Conservation (phyloP, 2,113 vertebrate genomes). For the Gnathonemus longibarbis region DNA sequence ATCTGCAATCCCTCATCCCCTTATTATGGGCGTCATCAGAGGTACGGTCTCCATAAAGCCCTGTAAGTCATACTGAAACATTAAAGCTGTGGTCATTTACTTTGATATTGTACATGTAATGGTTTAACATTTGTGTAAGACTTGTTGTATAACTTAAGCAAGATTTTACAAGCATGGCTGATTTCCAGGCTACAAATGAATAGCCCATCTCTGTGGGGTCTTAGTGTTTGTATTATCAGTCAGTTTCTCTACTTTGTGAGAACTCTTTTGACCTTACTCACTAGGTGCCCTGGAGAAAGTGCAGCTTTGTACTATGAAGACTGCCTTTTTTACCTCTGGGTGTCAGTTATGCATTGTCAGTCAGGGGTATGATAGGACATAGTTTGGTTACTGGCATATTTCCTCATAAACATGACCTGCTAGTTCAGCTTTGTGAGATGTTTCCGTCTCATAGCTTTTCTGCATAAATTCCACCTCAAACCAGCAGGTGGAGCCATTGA, state of each 20-base stretch:
- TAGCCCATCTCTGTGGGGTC: neutral
- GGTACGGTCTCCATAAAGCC: constrained; percentile 53
- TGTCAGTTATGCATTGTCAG: neutral
- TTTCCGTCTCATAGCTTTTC: neutral
- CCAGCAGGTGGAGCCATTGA: constrained; percentile 13
- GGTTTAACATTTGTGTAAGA: neutral
- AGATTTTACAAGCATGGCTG: neutral
- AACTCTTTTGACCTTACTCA: neutral
- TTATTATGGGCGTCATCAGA: constrained; percentile 99
- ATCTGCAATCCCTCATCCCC: constrained; percentile 96
- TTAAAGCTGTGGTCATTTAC: neutral
- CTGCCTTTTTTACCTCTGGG: neutral
- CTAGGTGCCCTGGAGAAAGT: neutral
- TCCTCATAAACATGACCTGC: neutral
- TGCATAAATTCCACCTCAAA: neutral
- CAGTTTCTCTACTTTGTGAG: neutral
- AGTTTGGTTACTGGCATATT: neutral
- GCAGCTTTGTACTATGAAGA: neutral
- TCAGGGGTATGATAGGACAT: neutral
- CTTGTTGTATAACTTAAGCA: neutral
- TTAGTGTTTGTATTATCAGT: neutral
- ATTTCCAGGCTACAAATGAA: neutral
- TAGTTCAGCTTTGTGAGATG: neutral
- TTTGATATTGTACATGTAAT: neutral
- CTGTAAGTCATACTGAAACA: neutral